phyloP scores from a whole-genome alignment of 2,113 vertebrate species.

The Myotis lucifugus region DNA sequence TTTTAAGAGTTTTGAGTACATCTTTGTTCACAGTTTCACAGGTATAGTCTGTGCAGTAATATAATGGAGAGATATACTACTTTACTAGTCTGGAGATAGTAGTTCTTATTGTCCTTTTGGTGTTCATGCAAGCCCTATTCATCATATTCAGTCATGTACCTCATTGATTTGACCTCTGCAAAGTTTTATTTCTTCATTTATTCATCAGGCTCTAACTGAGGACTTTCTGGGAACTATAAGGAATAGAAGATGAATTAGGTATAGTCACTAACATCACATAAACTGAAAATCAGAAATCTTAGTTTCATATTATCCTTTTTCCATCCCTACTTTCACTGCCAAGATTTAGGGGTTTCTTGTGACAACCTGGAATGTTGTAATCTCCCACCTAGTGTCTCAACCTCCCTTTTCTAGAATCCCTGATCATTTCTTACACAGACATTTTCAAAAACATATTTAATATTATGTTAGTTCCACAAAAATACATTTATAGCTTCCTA shows the following conservation, averaged over 20 bases:
- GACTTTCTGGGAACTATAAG: not conserved
- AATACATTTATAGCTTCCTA: not conserved
- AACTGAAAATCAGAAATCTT: not conserved
- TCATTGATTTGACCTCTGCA: not conserved
- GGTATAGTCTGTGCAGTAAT: not conserved
- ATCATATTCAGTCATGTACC: not conserved
- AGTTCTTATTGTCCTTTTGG: not conserved
- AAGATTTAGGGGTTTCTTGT: not conserved
- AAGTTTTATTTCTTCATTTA: not conserved
- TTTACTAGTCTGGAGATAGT: not conserved
- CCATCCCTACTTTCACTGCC: not conserved
- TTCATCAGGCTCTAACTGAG: not conserved
- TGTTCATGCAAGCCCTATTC: not conserved
- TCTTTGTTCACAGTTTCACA: not conserved
- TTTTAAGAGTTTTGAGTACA: conserved; percentile 52
- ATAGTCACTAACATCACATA: not conserved
- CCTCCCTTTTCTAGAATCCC: conserved; percentile 7
- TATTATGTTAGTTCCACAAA: not conserved
- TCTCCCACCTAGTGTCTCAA: not conserved
- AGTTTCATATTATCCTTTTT: not conserved
- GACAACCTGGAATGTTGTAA: not conserved
- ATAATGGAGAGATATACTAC: not conserved
- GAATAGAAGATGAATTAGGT: not conserved
- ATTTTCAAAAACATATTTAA: not conserved
- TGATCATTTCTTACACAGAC: not conserved